Conservation (phyloP, 1,140 invertebrate genomes). For the Melanaphis sacchari region DNA sequence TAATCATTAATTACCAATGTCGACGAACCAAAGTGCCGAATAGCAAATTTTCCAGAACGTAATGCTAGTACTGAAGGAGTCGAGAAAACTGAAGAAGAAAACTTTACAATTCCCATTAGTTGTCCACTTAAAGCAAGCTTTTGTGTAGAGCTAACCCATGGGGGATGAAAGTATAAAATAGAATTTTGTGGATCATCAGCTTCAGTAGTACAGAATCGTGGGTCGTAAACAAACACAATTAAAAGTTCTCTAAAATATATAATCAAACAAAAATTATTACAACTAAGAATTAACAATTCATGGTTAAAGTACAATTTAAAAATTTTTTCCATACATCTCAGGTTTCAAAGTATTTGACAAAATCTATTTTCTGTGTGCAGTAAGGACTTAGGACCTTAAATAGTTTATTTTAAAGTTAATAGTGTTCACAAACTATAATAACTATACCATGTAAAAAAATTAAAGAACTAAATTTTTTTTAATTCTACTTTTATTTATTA, state of each 20-base stretch:
- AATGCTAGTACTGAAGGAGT: constrained; percentile 76
- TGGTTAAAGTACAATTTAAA: background rate
- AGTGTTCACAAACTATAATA: background rate
- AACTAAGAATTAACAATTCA: background rate
- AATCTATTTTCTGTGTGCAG: too few species aligned
- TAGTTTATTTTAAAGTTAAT: background rate
- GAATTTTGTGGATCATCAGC: constrained; percentile 86
- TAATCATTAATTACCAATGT: constrained; percentile 71
- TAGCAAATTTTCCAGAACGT: constrained; percentile 83
- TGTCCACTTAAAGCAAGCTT: constrained; percentile 81
- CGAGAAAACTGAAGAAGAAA: constrained; percentile 76
- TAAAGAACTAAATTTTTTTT: background rate
- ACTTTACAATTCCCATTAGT: constrained; percentile 81
- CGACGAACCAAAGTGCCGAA: constrained; percentile 80
- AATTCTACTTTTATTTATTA: background rate
- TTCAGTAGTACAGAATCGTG: constrained; percentile 75
- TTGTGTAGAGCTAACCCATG: constrained; percentile 83
- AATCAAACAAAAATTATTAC: background rate
- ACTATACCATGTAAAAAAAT: background rate
- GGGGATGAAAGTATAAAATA: constrained; percentile 86
- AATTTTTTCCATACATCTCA: background rate
- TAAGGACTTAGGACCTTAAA: too few species aligned
- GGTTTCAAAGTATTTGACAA: too few species aligned
- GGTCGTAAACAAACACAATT: constrained; percentile 88
- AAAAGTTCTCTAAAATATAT: constrained; percentile 77